Evolutionary conservation across 2,113 vertebrate genomes (phyloP), one percentile per base, ranked within the genome.

Genomic region (Uria aalge): DNA sequence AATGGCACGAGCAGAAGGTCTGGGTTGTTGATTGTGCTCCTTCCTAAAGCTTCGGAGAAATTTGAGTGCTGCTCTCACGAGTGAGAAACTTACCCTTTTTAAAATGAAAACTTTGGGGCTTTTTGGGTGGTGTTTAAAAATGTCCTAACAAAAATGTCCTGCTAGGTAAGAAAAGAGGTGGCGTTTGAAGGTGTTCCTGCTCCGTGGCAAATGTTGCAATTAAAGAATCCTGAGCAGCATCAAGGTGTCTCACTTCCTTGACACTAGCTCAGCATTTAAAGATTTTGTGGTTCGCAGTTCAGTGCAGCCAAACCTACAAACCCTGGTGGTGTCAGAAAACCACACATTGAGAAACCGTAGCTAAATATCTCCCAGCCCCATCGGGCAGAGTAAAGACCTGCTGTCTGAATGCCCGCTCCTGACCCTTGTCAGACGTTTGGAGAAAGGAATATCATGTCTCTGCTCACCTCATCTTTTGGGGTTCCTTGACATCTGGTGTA

Each of bases 271-370:
- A 32, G 29, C 43, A 3, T 52, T 67, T 66, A 27, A 60, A 41
- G 85, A 20, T 27, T 55, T 34, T 43, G 50, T 6, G 6, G 29
- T 78, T 11, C 40, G 60, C 40, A 34, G 1, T 75, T 48, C 1
- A 10, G 38, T 24, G 30, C 41, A 59, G 47, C 83, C 83, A 34
- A 56, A 18, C 12, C 32, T 76, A 9, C 55, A 57, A 72, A 36
- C 29, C 22, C 52, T 4, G 19, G 18, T 6, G 40, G 62, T 30
- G 63, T 40, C 15, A 17, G 45, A 68, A 17, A 14, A 24, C 18
- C 29, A 4, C 13, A 4, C 0, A 0, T 16, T 63, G 10, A 38
- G 57, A 26, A 59, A 19, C 4, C 2, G 8, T 24, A 23, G 50
- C 47, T 38, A 15, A 36, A 22, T 8, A 5, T 23, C 52, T 41